A percentile compares a stretch with the other conserved stretches of the same genome.
These are phyloP conservation scores for Thera britannica DNA, from an alignment of 2,888 invertebrate species.

Conservation along the genomic window DNA sequence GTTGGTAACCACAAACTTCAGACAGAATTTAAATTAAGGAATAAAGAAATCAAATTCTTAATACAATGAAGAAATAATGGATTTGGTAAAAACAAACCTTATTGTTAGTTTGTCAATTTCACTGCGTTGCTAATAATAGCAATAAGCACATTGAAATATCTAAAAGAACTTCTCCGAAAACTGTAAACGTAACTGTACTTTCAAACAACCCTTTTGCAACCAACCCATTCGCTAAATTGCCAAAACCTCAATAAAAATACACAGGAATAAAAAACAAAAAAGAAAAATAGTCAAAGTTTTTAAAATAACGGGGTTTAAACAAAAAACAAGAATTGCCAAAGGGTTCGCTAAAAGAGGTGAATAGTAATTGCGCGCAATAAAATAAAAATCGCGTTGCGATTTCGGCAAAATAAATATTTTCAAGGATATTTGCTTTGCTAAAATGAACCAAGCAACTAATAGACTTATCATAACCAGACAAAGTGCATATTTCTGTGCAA, in stretches of 20 bases:
- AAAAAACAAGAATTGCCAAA: slow-evolving; percentile 61
- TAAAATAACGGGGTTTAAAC: slow-evolving; percentile 33
- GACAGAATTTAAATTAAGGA: too few species aligned
- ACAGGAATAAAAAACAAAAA: slow-evolving; percentile 42
- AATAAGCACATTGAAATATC: slow-evolving; percentile 16
- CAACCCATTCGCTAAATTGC: slow-evolving; percentile 65
- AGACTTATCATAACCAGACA: slow-evolving; percentile 8
- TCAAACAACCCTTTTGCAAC: slow-evolving; percentile 63
- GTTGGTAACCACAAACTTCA: too few species aligned
- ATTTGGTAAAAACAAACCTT: too few species aligned
- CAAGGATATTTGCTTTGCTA: slow-evolving; percentile 44
- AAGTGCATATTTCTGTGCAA: slow-evolving; percentile 32
- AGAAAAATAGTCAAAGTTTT: slow-evolving; percentile 37
- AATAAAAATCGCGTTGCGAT: slow-evolving; percentile 63
- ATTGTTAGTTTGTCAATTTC: not conserved
- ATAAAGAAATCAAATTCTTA: too few species aligned
- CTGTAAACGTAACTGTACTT: slow-evolving; percentile 38
- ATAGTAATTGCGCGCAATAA: slow-evolving; percentile 56
- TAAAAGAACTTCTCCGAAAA: slow-evolving; percentile 32
- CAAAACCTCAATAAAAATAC: slow-evolving; percentile 60
- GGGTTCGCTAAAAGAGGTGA: slow-evolving; percentile 62
- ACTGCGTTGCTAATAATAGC: slow-evolving; percentile 11
- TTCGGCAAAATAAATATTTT: slow-evolving; percentile 55
- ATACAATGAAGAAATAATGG: too few species aligned
- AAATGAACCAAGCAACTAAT: slow-evolving; percentile 2